Conservation (phyloP, 2,888 invertebrate species). For the Limenitis camilla region DNA sequence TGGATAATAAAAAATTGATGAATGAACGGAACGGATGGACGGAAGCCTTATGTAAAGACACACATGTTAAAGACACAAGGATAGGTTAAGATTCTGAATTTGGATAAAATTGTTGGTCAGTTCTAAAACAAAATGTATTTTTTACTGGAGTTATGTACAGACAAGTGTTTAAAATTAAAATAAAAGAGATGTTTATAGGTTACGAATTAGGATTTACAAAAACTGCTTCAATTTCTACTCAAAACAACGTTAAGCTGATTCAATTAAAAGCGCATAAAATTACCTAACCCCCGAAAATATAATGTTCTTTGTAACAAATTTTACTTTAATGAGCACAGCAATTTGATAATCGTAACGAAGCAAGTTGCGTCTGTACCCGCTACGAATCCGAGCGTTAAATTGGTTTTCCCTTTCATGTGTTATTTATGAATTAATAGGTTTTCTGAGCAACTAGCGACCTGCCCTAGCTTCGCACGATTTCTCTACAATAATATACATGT, state of each 20-base stretch:
- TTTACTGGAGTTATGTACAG: too few species aligned
- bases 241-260: neutral
- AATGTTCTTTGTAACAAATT: slow-evolving; percentile 19
- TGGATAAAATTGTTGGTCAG: too few species aligned
- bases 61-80: too few species aligned
- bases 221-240: too few species aligned
- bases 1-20: too few species aligned
- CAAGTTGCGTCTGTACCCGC: slow-evolving; percentile 12
- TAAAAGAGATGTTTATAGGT: too few species aligned
- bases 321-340: slow-evolving; percentile 16
- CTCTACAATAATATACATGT: neutral
- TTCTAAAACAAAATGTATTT: too few species aligned
- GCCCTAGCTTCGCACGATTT: neutral
- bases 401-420: slow-evolving; percentile 13
- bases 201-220: too few species aligned
- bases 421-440: slow-evolving; percentile 6
- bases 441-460: neutral
- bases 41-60: too few species aligned
- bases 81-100: too few species aligned
- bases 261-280: slow-evolving; percentile 5
- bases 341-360: slow-evolving; percentile 20
- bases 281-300: slow-evolving; percentile 13
- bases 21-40: too few species aligned
- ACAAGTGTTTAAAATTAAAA: too few species aligned
- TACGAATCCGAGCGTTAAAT: slow-evolving; percentile 13